A percentile compares a stretch with the other conserved stretches of the same genome.
These are phyloP conservation scores for Dysmachus trigonus DNA, from an alignment of 2,888 invertebrate genomes.

Conservation along the genomic window DNA sequence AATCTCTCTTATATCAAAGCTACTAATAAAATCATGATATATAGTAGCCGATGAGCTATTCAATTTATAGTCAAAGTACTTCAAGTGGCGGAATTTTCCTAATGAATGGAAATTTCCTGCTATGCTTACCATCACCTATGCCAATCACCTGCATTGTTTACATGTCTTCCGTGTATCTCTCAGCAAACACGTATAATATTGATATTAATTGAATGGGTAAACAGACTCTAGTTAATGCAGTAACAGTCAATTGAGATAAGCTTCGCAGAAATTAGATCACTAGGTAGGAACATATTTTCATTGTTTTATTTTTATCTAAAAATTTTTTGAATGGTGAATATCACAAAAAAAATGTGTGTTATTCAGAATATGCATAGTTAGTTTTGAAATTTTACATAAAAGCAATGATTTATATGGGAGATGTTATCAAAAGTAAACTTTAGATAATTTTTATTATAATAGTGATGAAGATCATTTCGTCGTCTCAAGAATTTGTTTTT, in stretches of 20 bases:
- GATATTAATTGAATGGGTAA: not conserved
- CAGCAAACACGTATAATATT: not conserved
- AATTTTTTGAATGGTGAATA: not conserved
- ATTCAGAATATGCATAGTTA: not conserved
- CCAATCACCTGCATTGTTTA: not conserved
- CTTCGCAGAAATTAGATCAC: not conserved
- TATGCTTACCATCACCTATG: not conserved
- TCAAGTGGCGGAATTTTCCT: not conserved
- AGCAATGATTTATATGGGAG: not conserved
- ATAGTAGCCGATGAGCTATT: not conserved
- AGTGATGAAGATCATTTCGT: not conserved
- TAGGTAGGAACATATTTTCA: not conserved
- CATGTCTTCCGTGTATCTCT: not conserved
- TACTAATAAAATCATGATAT: not conserved
- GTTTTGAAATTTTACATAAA: not conserved
- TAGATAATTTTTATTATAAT: not conserved
- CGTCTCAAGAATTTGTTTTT: too few species aligned
- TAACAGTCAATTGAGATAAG: not conserved
- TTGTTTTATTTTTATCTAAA: not conserved
- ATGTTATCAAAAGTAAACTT: not conserved
- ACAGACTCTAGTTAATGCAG: not conserved
- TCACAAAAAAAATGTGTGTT: not conserved
- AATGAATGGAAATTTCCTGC: not conserved
- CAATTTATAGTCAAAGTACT: not conserved
- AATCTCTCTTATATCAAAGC: not conserved